Base-by-base conservation (phyloP, 2,888 invertebrate species). In the Elegia similella region DNA sequence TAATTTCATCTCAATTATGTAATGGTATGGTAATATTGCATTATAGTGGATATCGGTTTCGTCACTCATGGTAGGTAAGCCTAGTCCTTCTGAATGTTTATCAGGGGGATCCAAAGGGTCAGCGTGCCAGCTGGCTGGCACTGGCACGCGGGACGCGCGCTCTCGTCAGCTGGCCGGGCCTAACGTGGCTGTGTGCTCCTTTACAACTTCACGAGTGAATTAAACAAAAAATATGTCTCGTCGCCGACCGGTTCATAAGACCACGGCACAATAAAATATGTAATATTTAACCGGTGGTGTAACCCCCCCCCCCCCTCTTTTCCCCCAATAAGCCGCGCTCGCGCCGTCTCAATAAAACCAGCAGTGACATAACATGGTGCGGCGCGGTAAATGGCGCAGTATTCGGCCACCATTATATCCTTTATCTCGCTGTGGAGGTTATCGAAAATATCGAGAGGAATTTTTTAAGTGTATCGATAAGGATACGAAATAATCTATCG, bases 241-340 rank as follows among this genome's bases (percentile, higher is more conserved):
- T 15, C 15, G 8, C 2, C 13, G 15, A 48, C 48, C 32, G 15
- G 48, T 48, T 48, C 48, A 15, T 13, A 30, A n/a, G 7, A 16
- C 48, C 7, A 32, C 15, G 7, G 10, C 48, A 48, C 16, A 48
- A 48, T 47, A 48, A 48, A 38, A 48, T 46, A 48, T 48, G 47
- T 48, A n/a, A 47, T 30, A 29, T 47, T 47, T 48, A 48, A 32
- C 48, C 48, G 48, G 48, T 48, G 12, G 32, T 13, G 15, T 8
- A 15, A 8, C 32, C 32, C 48, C 30, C 48, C 32, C 48, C 48
- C 16, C 16, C 48, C 48, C 48, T 13, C 8, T 30, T n/a, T 29
- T n/a, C 12, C 13, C n/a, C 6, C 30, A 3, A n/a, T 13, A n/a
- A 15, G 46, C 15, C 48, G 48, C 48, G 32, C 48, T 7, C 32